Evolutionary conservation across 2,888 invertebrate species (phyloP).

Genomic region (Athrips mouffetella): DNA sequence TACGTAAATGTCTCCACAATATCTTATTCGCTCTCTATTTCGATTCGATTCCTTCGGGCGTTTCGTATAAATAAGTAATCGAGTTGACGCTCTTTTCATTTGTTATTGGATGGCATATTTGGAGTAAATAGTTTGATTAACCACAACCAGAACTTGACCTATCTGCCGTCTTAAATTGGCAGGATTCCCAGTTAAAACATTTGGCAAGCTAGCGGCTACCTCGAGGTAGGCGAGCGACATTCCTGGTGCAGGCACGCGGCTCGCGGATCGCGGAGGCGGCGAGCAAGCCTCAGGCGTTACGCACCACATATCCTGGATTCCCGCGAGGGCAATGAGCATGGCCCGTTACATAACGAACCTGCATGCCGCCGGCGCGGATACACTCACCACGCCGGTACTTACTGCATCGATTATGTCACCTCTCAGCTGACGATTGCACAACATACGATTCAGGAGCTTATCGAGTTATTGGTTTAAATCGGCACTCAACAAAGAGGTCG

Average conservation of each 20-base stretch:
- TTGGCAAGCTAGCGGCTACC: slow-evolving; percentile 5
- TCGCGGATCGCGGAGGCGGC: neutral
- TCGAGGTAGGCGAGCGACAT: slow-evolving; percentile 7
- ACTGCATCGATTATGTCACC: slow-evolving; percentile 75
- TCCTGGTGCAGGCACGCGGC: slow-evolving; percentile 6
- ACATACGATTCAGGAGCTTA: slow-evolving; percentile 34
- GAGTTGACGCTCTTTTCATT: neutral
- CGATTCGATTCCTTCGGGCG: neutral
- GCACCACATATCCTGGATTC: slow-evolving; percentile 16
- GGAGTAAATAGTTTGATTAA: neutral
- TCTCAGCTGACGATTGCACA: slow-evolving; percentile 67
- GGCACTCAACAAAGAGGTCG: slow-evolving; percentile 42
- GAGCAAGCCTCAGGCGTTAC: neutral
- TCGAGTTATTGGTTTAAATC: slow-evolving; percentile 22
- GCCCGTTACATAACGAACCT: slow-evolving; percentile 71
- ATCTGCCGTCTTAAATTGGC: slow-evolving; percentile 7
- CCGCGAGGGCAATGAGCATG: slow-evolving; percentile 17
- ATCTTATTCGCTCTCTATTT: neutral
- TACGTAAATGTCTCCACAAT: neutral
- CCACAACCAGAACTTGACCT: slow-evolving; percentile 10
- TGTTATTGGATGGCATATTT: neutral
- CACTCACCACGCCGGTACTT: slow-evolving; percentile 66
- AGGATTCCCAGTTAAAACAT: slow-evolving; percentile 7
- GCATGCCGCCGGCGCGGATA: slow-evolving; percentile 45
- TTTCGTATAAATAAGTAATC: neutral